A percentile compares a stretch with the other conserved stretches of the same genome.
phyloP scores from a whole-genome alignment of 2,113 vertebrate species.

The Eurypyga helias region DNA sequence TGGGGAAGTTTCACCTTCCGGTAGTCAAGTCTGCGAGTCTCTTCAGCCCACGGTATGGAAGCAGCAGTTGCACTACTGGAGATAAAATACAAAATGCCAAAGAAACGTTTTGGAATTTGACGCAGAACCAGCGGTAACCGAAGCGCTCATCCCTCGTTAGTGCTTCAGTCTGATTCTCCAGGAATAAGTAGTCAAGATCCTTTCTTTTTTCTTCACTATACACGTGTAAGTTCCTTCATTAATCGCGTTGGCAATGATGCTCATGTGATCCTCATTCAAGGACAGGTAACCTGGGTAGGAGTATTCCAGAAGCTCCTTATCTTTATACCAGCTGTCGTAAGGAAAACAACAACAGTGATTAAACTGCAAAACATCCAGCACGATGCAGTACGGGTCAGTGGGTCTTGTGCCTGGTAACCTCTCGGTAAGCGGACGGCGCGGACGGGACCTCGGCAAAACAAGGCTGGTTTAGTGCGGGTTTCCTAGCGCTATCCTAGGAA shows the following conservation, averaged over 20 bases:
- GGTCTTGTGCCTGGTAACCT: neutral
- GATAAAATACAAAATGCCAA: neutral
- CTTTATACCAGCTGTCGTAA: conserved; percentile 93
- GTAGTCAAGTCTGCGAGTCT: neutral
- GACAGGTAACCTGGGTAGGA: conserved; percentile 93
- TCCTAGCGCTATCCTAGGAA: neutral
- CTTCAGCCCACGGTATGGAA: neutral
- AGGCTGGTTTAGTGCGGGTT: neutral
- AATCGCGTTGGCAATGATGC: conserved; percentile 94
- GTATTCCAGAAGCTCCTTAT: conserved; percentile 91
- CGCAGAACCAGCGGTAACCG: neutral
- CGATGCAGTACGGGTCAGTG: neutral
- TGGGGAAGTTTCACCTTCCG: neutral
- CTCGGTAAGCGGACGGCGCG: neutral
- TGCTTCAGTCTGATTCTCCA: conserved; percentile 89
- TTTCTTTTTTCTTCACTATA: conserved; percentile 88
- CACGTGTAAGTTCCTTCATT: conserved; percentile 97
- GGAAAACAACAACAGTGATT: neutral
- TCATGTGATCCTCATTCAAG: conserved; percentile 90
- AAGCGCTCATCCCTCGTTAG: neutral
- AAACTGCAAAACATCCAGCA: neutral
- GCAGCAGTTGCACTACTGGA: neutral
- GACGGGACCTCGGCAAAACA: neutral
- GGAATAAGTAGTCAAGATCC: conserved; percentile 91
- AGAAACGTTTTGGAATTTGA: neutral